phyloP scores from a whole-genome alignment of 2,797 vertebrate genomes.

The Denticeps clupeoides region DNA sequence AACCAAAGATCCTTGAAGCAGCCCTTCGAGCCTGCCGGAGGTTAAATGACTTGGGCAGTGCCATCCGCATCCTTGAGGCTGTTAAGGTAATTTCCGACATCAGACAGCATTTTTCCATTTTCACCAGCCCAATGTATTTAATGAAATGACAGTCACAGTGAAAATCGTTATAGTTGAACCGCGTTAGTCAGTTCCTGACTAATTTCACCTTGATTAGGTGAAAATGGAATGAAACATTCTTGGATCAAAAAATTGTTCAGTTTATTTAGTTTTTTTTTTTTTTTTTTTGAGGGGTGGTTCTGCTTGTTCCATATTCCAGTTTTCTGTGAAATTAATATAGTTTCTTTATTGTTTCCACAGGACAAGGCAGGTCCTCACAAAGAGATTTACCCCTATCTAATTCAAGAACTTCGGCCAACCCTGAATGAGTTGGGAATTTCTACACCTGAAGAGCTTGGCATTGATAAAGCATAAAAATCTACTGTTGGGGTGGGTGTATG shows the following conservation, averaged over 20 bases:
- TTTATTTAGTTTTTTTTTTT: too few relatives aligned
- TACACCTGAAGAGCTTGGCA: slow-evolving; percentile 86
- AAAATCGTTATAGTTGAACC: too few relatives aligned
- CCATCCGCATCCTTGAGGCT: slow-evolving; percentile 85
- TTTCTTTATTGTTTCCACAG: slow-evolving; percentile 39
- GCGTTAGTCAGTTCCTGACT: too few relatives aligned
- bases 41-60: slow-evolving; percentile 83
- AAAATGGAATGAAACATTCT: too few relatives aligned
- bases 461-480: slow-evolving; percentile 75
- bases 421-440: slow-evolving; percentile 83
- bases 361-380: slow-evolving; percentile 89
- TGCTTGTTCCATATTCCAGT: too few relatives aligned
- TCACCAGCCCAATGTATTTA: too few relatives aligned
- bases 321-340: too few relatives aligned
- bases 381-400: slow-evolving; percentile 87
- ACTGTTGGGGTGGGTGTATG: slow-evolving; percentile 21
- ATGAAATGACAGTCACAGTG: too few relatives aligned
- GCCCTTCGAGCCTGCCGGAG: slow-evolving; percentile 85
- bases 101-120: too few relatives aligned
- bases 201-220: too few relatives aligned
- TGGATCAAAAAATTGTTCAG: too few relatives aligned
- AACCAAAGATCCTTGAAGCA: slow-evolving; percentile 90
- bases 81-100: slow-evolving; percentile 78
- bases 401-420: slow-evolving; percentile 84
- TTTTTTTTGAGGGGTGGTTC: too few relatives aligned